Evolutionary conservation across 2,888 invertebrate species (phyloP), one percentile per base, ranked within the genome.

Genomic region (Imbricaverruca yamaguchii): DNA sequence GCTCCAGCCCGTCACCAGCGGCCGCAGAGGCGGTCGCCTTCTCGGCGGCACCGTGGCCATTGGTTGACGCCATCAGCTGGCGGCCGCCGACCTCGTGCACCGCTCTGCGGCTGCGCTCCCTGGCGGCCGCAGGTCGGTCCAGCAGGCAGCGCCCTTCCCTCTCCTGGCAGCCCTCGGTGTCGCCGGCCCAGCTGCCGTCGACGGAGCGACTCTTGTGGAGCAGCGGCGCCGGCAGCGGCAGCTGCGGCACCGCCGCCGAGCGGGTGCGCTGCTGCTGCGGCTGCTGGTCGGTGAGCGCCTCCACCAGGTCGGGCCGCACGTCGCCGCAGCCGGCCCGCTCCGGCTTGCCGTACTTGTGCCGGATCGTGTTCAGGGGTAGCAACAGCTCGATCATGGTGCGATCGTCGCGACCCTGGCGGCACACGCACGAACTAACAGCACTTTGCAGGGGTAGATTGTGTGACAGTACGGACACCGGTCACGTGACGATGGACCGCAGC

Each of bases 301-400:
- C 9, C 23, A 78, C n/a, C 23, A 78, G 78, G 12, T 78, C 78
- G n/a, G 6, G n/a, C 57, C 55, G n/a, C 23, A 78, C 23, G 12
- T 78, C 78, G 56, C 78, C 78, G 78, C 56, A 56, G 23, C 78
- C 78, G 13, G 57, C 57, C n/a, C 78, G 56, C 23, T 78, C 78
- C 23, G 78, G 78, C 78, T 57, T 78, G 11, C 78, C 78, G 78
- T 78, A 78, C 78, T 78, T 78, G 78, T 78, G 78, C 11, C 83
- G 74, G 80, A 83, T 83, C 65, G 83, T 83, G 82, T 83, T 83
- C 69, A 83, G 81, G 74, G 81, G 80, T 23, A 82, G 81, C 39
- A 81, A 39, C 56, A 83, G 82, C 65, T 83, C 82, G 78, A 83
- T 83, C 63, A 83, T 80, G 53, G 81, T 83, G 81, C 80, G 59